These are phyloP conservation scores for Parauchenoglanis punctatus DNA, from an alignment of 2,797 vertebrate species.

Conservation along the genomic window DNA sequence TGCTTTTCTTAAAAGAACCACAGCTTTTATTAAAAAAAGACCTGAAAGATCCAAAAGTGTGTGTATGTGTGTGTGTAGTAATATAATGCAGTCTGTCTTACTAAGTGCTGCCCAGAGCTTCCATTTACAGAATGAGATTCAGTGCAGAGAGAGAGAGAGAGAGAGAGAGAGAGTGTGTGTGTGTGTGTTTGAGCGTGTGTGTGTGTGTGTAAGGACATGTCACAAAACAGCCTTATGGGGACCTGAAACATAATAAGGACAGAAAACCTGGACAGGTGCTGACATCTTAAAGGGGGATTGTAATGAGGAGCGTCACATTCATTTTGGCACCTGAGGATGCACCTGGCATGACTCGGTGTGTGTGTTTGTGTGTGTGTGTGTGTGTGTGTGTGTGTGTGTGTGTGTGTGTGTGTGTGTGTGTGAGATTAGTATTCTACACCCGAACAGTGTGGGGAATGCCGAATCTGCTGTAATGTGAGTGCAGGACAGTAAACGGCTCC, in stretches of 20 bases:
- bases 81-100: constrained; percentile 58
- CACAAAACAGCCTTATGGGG: background rate
- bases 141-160: constrained; percentile 35
- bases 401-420: background rate
- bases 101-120: constrained; percentile 59
- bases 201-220: background rate
- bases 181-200: background rate
- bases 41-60: background rate
- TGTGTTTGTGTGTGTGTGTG: constrained; percentile 24
- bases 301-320: background rate
- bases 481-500: constrained; percentile 28
- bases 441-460: background rate
- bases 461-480: constrained; percentile 27
- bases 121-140: constrained; percentile 58
- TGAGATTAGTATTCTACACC: constrained; percentile 32
- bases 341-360: background rate
- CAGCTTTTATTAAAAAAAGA: background rate
- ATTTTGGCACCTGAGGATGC: background rate
- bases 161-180: background rate
- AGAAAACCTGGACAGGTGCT: constrained; percentile 12
- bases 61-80: constrained; percentile 17
- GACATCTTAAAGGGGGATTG: background rate
- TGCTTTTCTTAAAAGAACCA: background rate
- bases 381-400: constrained; percentile 19
- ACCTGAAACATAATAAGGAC: constrained; percentile 10